Evolutionary conservation across 2,888 invertebrate species (phyloP).

Genomic region (Argyresthia goedartella): DNA sequence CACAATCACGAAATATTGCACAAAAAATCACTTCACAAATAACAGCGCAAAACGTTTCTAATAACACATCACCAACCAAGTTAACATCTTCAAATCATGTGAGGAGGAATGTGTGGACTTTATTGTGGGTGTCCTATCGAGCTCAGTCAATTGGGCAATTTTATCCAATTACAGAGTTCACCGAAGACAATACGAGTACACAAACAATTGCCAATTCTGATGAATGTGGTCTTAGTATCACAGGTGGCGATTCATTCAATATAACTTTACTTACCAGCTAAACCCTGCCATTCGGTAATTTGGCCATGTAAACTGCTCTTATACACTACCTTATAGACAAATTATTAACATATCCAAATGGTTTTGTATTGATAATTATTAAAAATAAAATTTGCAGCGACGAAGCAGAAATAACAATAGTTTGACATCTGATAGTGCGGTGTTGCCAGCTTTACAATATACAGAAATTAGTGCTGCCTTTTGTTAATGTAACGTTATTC

Average conservation of each 20-base stretch:
- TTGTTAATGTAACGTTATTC: no score
- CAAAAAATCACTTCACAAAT: not conserved
- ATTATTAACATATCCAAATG: conserved; percentile 6
- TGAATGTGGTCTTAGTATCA: conserved; percentile 29
- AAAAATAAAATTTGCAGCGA: not conserved
- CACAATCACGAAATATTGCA: not conserved
- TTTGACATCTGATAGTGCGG: not conserved
- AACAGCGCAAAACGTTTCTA: not conserved
- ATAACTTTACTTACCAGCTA: conserved; percentile 52
- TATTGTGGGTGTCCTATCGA: conserved; percentile 12
- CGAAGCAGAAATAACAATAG: not conserved
- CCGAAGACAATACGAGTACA: conserved; percentile 38
- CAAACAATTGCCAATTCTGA: conserved; percentile 38
- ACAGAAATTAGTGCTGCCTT: not conserved
- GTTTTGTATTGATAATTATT: not conserved
- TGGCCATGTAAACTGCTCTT: conserved; percentile 58
- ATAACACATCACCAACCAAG: not conserved
- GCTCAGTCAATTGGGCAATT: conserved; percentile 40
- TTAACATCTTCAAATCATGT: not conserved
- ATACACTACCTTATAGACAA: conserved; percentile 25
- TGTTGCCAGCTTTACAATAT: not conserved
- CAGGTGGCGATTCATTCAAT: conserved; percentile 14
- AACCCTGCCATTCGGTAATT: conserved; percentile 71
- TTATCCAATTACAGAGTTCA: conserved; percentile 38
- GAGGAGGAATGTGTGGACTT: not conserved